Conservation (phyloP, 2,888 invertebrate genomes). For the Sesamia inferens region DNA sequence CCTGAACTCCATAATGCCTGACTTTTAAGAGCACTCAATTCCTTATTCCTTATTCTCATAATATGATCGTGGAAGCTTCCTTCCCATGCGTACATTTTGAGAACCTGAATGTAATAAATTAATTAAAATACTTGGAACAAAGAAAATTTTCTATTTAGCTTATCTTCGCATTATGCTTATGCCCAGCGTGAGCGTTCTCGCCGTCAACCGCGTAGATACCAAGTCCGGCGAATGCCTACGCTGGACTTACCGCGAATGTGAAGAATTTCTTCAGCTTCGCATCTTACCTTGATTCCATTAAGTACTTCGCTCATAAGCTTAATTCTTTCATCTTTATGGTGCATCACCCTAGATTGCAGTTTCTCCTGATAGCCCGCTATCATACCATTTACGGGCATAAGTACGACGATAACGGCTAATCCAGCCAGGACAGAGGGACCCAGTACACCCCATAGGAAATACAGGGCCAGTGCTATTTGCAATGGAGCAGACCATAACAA, state of each 20-base stretch:
- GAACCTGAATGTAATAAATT: conserved; percentile 74
- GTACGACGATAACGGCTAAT: conserved; percentile 95
- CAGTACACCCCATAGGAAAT: conserved; percentile 93
- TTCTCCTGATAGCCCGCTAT: conserved; percentile 93
- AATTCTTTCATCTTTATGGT: conserved; percentile 95
- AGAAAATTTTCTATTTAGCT: background rate
- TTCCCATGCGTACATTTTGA: conserved; percentile 97
- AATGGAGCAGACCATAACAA: conserved; percentile 96
- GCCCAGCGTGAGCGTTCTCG: background rate
- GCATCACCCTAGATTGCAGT: conserved; percentile 95
- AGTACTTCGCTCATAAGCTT: conserved; percentile 96
- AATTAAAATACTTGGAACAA: background rate
- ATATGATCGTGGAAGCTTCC: conserved; percentile 95
- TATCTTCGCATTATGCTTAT: background rate
- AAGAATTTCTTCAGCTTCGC: background rate
- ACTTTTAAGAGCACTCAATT: conserved; percentile 94
- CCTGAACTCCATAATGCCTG: conserved; percentile 95
- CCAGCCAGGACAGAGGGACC: conserved; percentile 96
- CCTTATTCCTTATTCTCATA: conserved; percentile 93
- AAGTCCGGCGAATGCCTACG: background rate
- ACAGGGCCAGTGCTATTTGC: conserved; percentile 94
- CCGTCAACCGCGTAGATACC: no score
- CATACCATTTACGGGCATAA: conserved; percentile 95
- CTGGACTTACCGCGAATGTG: background rate
- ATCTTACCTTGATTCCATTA: conserved; percentile 94